A percentile compares a stretch with the other conserved stretches of the same genome.
These are phyloP conservation scores for Thymelicus lineola DNA, from an alignment of 2,888 invertebrate genomes.

Conservation along the genomic window DNA sequence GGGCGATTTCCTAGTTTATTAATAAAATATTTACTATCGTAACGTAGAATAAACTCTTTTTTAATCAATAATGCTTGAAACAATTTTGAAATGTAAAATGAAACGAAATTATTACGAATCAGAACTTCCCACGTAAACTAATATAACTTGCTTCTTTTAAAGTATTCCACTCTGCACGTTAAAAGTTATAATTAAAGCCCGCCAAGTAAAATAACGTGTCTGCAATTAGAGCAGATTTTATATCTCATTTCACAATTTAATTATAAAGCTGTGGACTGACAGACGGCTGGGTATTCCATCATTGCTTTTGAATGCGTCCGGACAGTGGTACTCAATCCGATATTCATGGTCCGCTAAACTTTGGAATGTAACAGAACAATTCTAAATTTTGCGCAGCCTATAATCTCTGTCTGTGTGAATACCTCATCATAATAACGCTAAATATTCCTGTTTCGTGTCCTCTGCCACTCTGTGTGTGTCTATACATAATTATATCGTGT, in stretches of 20 bases:
- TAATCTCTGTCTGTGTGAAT: too few species aligned
- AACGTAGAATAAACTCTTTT: too few species aligned
- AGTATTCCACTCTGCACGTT: constrained; percentile 34
- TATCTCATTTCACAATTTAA: constrained; percentile 38
- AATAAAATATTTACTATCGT: too few species aligned
- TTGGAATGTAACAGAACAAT: neutral
- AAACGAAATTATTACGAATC: too few species aligned
- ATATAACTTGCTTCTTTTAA: neutral
- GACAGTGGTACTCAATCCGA: constrained; percentile 19
- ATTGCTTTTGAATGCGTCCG: constrained; percentile 38
- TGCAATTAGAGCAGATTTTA: constrained; percentile 36
- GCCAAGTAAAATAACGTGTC: constrained; percentile 27
- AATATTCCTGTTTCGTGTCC: too few species aligned
- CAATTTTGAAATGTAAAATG: too few species aligned
- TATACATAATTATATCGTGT: too few species aligned
- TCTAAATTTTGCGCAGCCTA: too few species aligned
- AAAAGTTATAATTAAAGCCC: constrained; percentile 10
- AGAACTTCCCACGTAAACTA: neutral
- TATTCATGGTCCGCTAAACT: constrained; percentile 7
- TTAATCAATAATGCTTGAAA: too few species aligned
- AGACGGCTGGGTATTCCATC: constrained; percentile 41
- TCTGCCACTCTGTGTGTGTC: too few species aligned
- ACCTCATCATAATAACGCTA: too few species aligned
- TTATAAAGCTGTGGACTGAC: constrained; percentile 38
- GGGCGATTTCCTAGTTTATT: too few species aligned